These are phyloP conservation scores for Seira ritae DNA, from an alignment of 2,888 invertebrate species.

Conservation along the genomic window DNA sequence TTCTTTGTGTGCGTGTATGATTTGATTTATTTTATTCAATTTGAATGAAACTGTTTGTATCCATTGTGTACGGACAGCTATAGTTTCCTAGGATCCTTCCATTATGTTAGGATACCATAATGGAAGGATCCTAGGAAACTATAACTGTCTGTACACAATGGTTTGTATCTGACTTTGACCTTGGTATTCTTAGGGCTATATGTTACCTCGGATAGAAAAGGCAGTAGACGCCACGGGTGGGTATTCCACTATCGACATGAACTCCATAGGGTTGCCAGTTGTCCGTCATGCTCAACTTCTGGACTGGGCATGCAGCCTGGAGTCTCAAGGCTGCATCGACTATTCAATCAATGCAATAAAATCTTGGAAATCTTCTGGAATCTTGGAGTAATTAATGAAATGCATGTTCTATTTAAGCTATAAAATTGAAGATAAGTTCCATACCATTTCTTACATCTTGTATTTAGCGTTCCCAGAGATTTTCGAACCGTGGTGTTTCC, in stretches of 20 bases:
- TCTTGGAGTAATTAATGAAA: not conserved
- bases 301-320: slow-evolving; percentile 56
- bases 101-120: too few relatives aligned
- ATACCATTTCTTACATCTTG: not conserved
- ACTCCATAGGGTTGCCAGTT: slow-evolving; percentile 42
- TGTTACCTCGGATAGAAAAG: slow-evolving; percentile 44
- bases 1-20: not conserved
- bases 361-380: slow-evolving; percentile 35
- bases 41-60: too few relatives aligned
- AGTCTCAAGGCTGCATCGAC: slow-evolving; percentile 19
- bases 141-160: too few relatives aligned
- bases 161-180: not conserved
- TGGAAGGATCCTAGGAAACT: too few relatives aligned
- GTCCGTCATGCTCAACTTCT: slow-evolving; percentile 47
- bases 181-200: slow-evolving; percentile 39
- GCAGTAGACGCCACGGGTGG: slow-evolving; percentile 50
- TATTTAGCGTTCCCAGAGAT: slow-evolving; percentile 28
- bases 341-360: slow-evolving; percentile 29
- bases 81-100: too few relatives aligned
- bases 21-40: too few relatives aligned
- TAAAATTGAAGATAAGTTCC: too few relatives aligned
- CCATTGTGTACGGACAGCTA: too few relatives aligned
- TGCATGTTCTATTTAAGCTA: not conserved
- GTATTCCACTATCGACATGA: slow-evolving; percentile 11
- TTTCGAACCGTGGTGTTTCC: slow-evolving; percentile 24